Base-by-base conservation (phyloP, 1,140 invertebrate species). In the Zaprionus vittiger region DNA sequence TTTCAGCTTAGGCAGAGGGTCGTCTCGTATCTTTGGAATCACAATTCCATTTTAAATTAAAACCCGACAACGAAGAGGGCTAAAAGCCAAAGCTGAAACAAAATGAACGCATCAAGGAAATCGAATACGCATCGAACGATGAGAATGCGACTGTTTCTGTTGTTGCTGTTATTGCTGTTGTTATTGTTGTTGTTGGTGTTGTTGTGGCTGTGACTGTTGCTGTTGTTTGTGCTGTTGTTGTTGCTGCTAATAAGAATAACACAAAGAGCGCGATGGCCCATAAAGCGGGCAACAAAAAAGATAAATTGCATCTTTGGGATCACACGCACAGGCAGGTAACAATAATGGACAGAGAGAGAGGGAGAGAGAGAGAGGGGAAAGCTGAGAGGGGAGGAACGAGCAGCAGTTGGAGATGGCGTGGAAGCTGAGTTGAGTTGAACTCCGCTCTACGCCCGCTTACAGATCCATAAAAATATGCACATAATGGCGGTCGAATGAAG, bases 221-320 rank as follows among this genome's bases (percentile, higher is more conserved):
- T 41, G 38, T 41, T n/a, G 38, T 6, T 41, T 5, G 0, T n/a
- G 38, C 14, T 64, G 38, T 70, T 74, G 69, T 60, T 71, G 77
- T 71, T 81, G 74, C 74, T 56, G 67, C 73, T 80, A 74, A 74
- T 74, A 80, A 91, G 73, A 82, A 81, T 73, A 90, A 80, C 64
- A 81, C 86, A 81, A 77, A 91, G 79, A 81, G 72, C 86, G 60
- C 77, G 66, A 86, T 91, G 72, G 87, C 70, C 87, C 83, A 91
- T 91, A 91, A 91, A 81, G 84, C 54, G 81, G 87, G 83, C 87
- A 79, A 91, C 87, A 91, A 91, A 91, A 89, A 91, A 91, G 87
- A 91, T 91, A 91, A 81, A 91, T 91, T 91, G 87, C 87, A 81
- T 87, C 73, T 91, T 75, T 68, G 80, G 83, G 86, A 91, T 91